phyloP scores from a whole-genome alignment of 2,888 invertebrate species.

The Gymnosoma rotundatum region DNA sequence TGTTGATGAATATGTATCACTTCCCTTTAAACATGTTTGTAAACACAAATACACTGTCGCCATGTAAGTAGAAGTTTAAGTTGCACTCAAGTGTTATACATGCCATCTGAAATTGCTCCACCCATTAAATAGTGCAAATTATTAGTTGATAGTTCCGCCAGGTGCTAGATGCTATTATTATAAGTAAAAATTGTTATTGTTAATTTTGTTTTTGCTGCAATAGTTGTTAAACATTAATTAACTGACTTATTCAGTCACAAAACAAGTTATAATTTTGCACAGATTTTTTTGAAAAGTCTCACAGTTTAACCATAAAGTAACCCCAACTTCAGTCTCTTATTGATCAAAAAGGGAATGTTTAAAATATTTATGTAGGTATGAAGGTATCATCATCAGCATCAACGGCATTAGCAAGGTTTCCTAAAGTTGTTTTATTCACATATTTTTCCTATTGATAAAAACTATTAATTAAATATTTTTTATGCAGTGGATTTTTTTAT shows the following conservation, averaged over 20 bases:
- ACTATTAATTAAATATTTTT: constrained; percentile 76
- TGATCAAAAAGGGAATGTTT: constrained; percentile 22
- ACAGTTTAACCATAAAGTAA: constrained; percentile 59
- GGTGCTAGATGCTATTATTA: constrained; percentile 77
- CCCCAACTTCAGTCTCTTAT: constrained; percentile 48
- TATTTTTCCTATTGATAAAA: constrained; percentile 67
- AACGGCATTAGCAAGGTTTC: constrained; percentile 17
- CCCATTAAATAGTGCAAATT: constrained; percentile 81
- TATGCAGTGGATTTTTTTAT: background rate
- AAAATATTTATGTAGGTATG: constrained; percentile 56
- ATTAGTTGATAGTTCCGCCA: constrained; percentile 80
- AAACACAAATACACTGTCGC: background rate
- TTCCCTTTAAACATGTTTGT: constrained; percentile 43
- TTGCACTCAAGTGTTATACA: constrained; percentile 4
- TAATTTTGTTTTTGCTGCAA: constrained; percentile 10
- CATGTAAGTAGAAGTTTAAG: constrained; percentile 1
- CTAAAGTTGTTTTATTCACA: constrained; percentile 33
- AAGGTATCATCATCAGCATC: constrained; percentile 46
- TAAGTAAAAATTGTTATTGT: constrained; percentile 47
- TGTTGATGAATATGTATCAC: constrained; percentile 42
- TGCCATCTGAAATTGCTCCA: constrained; percentile 46
- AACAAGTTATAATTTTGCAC: constrained; percentile 53
- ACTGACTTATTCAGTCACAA: constrained; percentile 19
- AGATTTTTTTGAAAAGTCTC: constrained; percentile 59
- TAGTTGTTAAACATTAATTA: constrained; percentile 31